A percentile compares a stretch with the other conserved stretches of the same genome.
Conservation (phyloP, 2,113 vertebrate genomes). For the Labrus mixtus region DNA sequence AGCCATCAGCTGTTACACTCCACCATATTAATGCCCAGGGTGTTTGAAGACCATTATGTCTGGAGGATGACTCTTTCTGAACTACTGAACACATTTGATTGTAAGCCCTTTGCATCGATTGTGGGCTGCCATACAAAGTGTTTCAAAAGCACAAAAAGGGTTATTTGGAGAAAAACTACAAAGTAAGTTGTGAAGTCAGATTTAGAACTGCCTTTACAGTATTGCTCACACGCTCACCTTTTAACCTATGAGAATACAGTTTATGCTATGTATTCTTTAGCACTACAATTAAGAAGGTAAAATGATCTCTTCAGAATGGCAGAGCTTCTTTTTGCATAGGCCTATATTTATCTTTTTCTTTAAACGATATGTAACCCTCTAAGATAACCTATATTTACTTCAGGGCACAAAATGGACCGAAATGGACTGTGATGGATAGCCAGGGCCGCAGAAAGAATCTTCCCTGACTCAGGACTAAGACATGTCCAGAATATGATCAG, state of each 20-base stretch:
- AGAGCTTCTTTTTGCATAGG: neutral
- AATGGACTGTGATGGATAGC: too few relatives aligned
- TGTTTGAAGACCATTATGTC: constrained; percentile 37
- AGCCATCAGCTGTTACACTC: constrained; percentile 36
- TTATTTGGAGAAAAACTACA: neutral
- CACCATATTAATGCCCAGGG: constrained; percentile 10
- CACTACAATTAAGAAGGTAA: neutral
- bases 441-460: too few relatives aligned
- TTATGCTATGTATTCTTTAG: too few relatives aligned
- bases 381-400: too few relatives aligned
- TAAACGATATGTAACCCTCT: too few relatives aligned
- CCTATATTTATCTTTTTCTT: too few relatives aligned
- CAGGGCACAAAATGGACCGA: too few relatives aligned
- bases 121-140: neutral
- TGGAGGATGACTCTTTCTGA: constrained; percentile 41
- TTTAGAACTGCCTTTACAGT: too few relatives aligned
- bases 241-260: neutral
- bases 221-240: neutral
- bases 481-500: too few relatives aligned
- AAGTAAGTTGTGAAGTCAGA: neutral
- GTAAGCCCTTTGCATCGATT: constrained; percentile 6
- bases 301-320: neutral
- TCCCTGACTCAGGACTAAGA: too few relatives aligned
- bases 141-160: neutral
- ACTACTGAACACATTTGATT: constrained; percentile 39